Base-by-base conservation (phyloP, 2,888 invertebrate species). In the Byasa hedistus region DNA sequence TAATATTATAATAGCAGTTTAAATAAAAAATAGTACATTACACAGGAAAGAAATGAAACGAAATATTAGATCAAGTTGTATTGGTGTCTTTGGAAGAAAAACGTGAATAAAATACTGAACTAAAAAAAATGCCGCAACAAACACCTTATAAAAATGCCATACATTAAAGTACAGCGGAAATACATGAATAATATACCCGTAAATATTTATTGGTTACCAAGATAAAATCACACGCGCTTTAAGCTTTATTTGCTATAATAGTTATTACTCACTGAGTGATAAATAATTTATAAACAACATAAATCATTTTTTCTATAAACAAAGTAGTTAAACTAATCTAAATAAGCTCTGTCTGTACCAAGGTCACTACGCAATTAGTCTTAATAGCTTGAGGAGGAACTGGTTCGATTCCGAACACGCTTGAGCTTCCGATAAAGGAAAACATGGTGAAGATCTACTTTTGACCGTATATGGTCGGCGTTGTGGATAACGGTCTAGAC, bases 141-240 rank as follows among this genome's bases (percentile, higher is more conserved):
- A 2, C 15, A 44, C 44, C 15, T 15, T 4, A 44, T 19, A 44
- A 44, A n/a, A 36, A 24, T 61, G 54, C 10, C 39, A 22, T 58
- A 52, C 23, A 59, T 44, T 24, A 59, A 52, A 39, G 57, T 57
- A 64, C 58, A 64, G 39, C 10, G 24, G 19, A 54, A 54, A 58
- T 39, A 54, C 58, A 58, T 32, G 23, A 36, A 27, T 24, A 17
- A n/a, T 51, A 1, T 58, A 39, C 64, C 64, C 64, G 27, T 57
- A 36, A 19, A 17, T 48, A 5, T 4, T 27, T 17, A 51, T 57
- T 32, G 5, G 21, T 51, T 3, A 44, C 48, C 3, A 19, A 58
- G 23, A 57, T 22, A 39, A 57, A 57, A 57, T 56, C 27, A 27
- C 19, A 23, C 17, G 15, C 23, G 2, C 54, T 22, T 15, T 23